Base-by-base conservation (phyloP, 2,113 vertebrate genomes). In the Pseudorasbora parva region DNA sequence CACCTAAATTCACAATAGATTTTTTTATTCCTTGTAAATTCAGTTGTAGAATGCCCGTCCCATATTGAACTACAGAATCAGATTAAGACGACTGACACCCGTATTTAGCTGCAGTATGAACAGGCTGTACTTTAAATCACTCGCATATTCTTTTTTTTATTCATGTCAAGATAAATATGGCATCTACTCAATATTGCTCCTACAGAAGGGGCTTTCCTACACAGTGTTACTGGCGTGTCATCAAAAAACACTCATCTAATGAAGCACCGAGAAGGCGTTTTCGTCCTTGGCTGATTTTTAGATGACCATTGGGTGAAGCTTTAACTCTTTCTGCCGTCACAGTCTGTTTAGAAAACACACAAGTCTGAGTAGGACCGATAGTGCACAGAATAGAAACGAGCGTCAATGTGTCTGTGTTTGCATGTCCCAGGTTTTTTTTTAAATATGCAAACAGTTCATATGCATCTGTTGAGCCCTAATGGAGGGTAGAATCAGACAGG, bases 401-500 rank as follows among this genome's bases (percentile, higher is more conserved):
- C 47, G 15, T 41, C 54, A 59, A 25, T 81, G 59, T 49, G 66
- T 82, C 33, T 59, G 37, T 21, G 62, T 71, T 56, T 78, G 37
- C 25, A 19, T 56, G 60, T 66, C 37, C 64, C n/a, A 59, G 57
- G 25, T 1, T 57, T 41, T 0, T 0, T 72, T 54, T n/a, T 23
- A 23, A 45, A n/a, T 45, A 23, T 71, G 21, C 21, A 68, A 68
- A 68, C 30, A 81, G 77, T 64, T 75, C 43, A 41, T 57, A 23
- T 21, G 37, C 8, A 59, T 83, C 56, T 45, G 27, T 60, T 43
- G 72, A 37, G 74, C 54, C 72, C 83, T 27, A 66, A 81, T 81
- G 49, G 62, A 51, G 72, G 0, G 66, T 78, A 62, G 71, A 81
- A 62, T 17, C 79, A 60, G 37, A 82, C 82, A 86, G 80, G 83